Evolutionary conservation across 2,113 vertebrate genomes (phyloP).

Genomic region (Coregonus clupeaformis): DNA sequence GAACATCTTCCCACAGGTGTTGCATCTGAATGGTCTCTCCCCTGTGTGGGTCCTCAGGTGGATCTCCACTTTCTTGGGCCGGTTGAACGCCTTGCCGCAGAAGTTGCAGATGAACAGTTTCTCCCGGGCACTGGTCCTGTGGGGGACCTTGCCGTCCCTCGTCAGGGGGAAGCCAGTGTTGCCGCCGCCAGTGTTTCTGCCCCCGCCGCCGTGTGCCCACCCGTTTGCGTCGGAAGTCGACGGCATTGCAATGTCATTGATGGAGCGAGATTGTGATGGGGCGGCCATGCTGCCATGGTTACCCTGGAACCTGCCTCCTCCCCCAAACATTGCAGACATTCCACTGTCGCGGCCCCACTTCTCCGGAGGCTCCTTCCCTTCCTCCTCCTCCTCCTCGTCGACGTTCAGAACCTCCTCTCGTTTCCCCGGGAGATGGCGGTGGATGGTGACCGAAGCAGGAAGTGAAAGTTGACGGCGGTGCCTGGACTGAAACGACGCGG

Average conservation of each 20-base stretch:
- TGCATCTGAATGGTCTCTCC: conserved; percentile 69
- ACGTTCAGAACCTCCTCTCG: conserved; percentile 43
- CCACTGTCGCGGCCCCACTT: conserved; percentile 33
- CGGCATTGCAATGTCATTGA: conserved; percentile 33
- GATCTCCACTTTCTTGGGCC: conserved; percentile 73
- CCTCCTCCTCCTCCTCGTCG: conserved; percentile 53
- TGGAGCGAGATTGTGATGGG: not conserved
- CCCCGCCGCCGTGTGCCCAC: conserved; percentile 13
- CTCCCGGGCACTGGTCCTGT: conserved; percentile 73
- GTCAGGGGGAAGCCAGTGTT: conserved; percentile 51
- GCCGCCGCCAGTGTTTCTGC: not conserved
- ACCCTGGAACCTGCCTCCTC: not conserved
- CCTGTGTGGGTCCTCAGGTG: conserved; percentile 73
- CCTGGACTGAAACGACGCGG: conserved; percentile 29
- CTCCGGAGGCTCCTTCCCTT: conserved; percentile 34
- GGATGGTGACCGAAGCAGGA: not conserved
- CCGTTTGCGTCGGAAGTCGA: conserved; percentile 38
- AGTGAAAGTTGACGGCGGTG: not conserved
- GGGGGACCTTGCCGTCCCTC: conserved; percentile 72
- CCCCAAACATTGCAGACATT: conserved; percentile 26
- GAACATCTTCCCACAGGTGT: conserved; percentile 63
- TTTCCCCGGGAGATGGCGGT: conserved; percentile 2
- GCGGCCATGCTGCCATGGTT: conserved; percentile 21
- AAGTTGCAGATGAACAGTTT: conserved; percentile 71
- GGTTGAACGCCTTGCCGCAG: conserved; percentile 71